Evolutionary conservation across 2,888 invertebrate genomes (phyloP).

Genomic region (Orthonychiurus folsomi): DNA sequence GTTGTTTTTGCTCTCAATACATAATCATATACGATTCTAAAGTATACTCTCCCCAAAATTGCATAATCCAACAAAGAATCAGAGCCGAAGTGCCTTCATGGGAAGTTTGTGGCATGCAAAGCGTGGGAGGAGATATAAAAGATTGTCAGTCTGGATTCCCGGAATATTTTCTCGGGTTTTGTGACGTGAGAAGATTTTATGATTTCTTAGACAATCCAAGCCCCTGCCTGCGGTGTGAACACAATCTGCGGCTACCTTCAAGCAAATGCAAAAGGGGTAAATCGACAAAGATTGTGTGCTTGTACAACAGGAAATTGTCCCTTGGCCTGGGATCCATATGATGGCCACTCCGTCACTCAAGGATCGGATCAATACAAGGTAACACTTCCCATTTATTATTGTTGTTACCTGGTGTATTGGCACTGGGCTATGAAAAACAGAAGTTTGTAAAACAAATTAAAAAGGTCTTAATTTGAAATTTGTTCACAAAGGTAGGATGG

Average conservation of each 20-base stretch:
- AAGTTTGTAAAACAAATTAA: too few species aligned
- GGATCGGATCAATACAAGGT: slow-evolving; percentile 44
- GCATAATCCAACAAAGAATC: too few species aligned
- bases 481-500: too few species aligned
- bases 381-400: slow-evolving; percentile 12
- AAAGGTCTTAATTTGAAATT: too few species aligned
- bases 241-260: slow-evolving; percentile 42
- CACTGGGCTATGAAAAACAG: too few species aligned
- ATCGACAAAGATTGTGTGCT: slow-evolving; percentile 39
- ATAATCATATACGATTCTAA: too few species aligned
- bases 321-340: slow-evolving; percentile 41
- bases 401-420: slow-evolving; percentile 5
- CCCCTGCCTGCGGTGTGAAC: slow-evolving; percentile 37
- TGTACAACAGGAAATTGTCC: slow-evolving; percentile 39
- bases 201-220: slow-evolving; percentile 1
- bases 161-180: slow-evolving; percentile 1
- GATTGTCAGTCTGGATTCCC: too few species aligned
- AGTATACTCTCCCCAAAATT: too few species aligned
- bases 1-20: too few species aligned
- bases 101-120: too few species aligned
- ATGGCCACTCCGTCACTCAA: slow-evolving; percentile 41
- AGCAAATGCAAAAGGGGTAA: slow-evolving; percentile 41
- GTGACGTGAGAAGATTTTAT: neutral
- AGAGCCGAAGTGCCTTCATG: too few species aligned
- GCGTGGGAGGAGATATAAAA: too few species aligned